Evolutionary conservation across 30 jellyfish, hydroid and myxozoan species (phyloP).

Genomic region (Aurelia coerulea): DNA sequence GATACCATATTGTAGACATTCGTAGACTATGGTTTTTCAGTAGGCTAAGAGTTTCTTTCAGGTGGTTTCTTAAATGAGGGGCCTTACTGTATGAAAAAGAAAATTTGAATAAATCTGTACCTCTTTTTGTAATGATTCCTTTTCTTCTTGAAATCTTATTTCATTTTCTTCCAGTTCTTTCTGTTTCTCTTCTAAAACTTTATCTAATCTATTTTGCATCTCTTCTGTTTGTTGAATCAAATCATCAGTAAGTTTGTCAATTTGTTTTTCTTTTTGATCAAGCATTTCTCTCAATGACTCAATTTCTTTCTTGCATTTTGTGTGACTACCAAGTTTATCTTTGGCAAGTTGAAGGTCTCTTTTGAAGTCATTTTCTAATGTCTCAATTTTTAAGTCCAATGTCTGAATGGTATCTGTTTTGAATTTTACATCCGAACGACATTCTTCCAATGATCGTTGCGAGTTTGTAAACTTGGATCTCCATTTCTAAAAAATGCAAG

Average conservation of each 20-base stretch:
- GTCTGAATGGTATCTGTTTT: slow-evolving; percentile 35
- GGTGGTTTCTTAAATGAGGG: too few species aligned
- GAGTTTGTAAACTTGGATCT: slow-evolving; percentile 46
- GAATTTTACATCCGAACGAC: slow-evolving; percentile 38
- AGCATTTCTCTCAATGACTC: slow-evolving; percentile 37
- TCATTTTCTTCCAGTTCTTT: slow-evolving; percentile 20
- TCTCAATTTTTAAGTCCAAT: slow-evolving; percentile 30
- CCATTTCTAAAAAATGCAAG: slow-evolving; percentile 45
- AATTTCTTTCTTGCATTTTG: slow-evolving; percentile 49
- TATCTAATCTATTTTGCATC: slow-evolving; percentile 16
- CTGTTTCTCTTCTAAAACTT: neutral
- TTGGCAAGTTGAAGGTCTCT: slow-evolving; percentile 49
- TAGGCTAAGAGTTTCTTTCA: too few species aligned
- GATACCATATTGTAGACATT: too few species aligned
- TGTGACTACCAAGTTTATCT: slow-evolving; percentile 53
- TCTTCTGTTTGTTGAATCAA: slow-evolving; percentile 6
- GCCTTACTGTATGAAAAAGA: neutral
- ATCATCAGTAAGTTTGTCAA: slow-evolving; percentile 26
- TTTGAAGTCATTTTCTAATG: slow-evolving; percentile 32
- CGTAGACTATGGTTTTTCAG: too few species aligned
- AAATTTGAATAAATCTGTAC: neutral
- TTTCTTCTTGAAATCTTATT: slow-evolving; percentile 15
- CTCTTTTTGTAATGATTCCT: slow-evolving; percentile 30
- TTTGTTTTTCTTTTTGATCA: slow-evolving; percentile 38
- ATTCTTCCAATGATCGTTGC: slow-evolving; percentile 55